A percentile compares a stretch with the other conserved stretches of the same genome.
Conservation (phyloP, 2,888 invertebrate species). For the Odontocerum albicorne region DNA sequence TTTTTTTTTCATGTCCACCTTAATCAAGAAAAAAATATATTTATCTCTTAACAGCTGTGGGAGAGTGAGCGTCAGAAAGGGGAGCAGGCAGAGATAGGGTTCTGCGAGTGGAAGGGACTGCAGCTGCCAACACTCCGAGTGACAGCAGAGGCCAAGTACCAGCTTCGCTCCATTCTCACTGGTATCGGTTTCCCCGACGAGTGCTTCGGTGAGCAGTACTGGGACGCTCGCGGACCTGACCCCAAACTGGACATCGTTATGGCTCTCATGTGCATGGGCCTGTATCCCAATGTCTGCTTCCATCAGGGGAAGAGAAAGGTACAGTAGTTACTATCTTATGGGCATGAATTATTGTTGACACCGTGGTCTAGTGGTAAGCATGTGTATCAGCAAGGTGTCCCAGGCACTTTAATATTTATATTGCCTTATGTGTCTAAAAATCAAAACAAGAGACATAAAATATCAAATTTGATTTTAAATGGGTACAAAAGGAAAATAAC, state of each 20-base stretch:
- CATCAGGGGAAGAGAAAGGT: slow-evolving; percentile 95
- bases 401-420: too few relatives aligned
- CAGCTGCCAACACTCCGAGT: slow-evolving; percentile 88
- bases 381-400: too few relatives aligned
- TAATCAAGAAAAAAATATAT: background rate
- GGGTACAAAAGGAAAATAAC: too few relatives aligned
- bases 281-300: slow-evolving; percentile 96
- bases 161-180: slow-evolving; percentile 60
- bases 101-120: slow-evolving; percentile 91
- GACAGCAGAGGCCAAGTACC: slow-evolving; percentile 87
- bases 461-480: too few relatives aligned
- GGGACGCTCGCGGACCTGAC: slow-evolving; percentile 78
- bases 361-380: too few relatives aligned
- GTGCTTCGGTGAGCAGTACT: slow-evolving; percentile 70
- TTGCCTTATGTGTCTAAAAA: too few relatives aligned
- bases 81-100: slow-evolving; percentile 75
- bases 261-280: slow-evolving; percentile 84
- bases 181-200: slow-evolving; percentile 89
- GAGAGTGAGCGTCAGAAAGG: slow-evolving; percentile 67
- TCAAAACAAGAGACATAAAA: too few relatives aligned
- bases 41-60: slow-evolving; percentile 60
- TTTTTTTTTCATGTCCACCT: background rate
- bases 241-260: slow-evolving; percentile 79
- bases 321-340: too few relatives aligned
- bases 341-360: too few relatives aligned